A percentile compares a stretch with the other conserved stretches of the same genome.
Conservation (phyloP, 2,113 vertebrate species). For the Neomonachus schauinslandi region DNA sequence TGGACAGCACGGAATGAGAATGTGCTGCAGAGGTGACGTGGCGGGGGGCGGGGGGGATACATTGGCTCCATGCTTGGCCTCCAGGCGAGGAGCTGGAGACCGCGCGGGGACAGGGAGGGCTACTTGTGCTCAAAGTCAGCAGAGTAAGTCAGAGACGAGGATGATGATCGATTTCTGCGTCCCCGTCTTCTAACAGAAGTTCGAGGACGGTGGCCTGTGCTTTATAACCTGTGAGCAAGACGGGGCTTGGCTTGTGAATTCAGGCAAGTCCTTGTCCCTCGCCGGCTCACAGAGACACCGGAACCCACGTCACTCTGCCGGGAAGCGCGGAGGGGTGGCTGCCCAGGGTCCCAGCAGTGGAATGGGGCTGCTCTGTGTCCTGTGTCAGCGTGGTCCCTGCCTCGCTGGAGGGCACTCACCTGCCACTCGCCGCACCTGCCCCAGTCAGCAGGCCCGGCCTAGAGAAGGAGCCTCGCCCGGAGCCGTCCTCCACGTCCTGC, state of each 20-base stretch:
- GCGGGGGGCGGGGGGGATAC: fast-evolving
- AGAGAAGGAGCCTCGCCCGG: fast-evolving
- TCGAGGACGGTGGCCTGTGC: fast-evolving
- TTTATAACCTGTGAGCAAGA: fast-evolving
- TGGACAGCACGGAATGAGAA: fast-evolving
- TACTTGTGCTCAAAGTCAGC: fast-evolving
- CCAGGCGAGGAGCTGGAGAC: fast-evolving
- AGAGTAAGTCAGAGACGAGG: fast-evolving
- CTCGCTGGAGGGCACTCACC: no score
- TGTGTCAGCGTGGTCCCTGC: background rate
- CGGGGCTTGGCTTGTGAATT: fast-evolving
- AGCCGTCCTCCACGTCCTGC: fast-evolving
- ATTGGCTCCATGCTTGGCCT: fast-evolving
- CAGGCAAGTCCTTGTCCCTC: fast-evolving
- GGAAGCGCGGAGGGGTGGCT: fast-evolving
- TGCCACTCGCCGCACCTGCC: fast-evolving
- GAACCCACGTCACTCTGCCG: background rate
- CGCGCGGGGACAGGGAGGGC: fast-evolving
- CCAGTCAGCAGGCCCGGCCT: fast-evolving
- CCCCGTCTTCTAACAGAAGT: background rate
- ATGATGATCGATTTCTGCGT: fast-evolving
- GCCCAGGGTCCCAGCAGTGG: fast-evolving
- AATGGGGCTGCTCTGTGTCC: no score
- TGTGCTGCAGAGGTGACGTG: fast-evolving
- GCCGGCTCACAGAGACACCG: background rate